Evolutionary conservation across 1,140 invertebrate species (phyloP).

Genomic region (Eumeta japonica): DNA sequence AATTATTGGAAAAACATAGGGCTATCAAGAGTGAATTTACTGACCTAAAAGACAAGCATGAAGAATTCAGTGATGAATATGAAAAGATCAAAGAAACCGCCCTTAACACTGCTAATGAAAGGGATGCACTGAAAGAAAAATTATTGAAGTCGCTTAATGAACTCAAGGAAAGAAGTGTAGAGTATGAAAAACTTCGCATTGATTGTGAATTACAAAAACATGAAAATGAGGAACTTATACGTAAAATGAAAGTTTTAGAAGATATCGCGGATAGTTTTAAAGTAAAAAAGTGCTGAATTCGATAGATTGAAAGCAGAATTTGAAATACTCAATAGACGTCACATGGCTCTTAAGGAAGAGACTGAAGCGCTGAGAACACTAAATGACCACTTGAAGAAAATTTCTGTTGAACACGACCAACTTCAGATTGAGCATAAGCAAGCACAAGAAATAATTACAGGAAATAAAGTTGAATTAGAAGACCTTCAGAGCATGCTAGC

Average conservation of each 20-base stretch:
- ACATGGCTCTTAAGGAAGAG: conserved; percentile 41
- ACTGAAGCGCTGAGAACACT: conserved; percentile 39
- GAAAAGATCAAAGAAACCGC: conserved; percentile 50
- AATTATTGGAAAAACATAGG: conserved; percentile 61
- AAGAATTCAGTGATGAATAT: conserved; percentile 51
- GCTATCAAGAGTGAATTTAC: conserved; percentile 52
- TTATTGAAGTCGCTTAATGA: conserved; percentile 32
- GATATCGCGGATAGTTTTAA: conserved; percentile 39
- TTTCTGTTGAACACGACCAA: conserved; percentile 41
- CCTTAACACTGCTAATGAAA: conserved; percentile 26
- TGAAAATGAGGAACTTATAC: conserved; percentile 38
- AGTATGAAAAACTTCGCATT: conserved; percentile 36
- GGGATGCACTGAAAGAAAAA: conserved; percentile 38
- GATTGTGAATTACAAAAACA: conserved; percentile 40
- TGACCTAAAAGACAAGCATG: conserved; percentile 55
- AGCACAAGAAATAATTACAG: conserved; percentile 37
- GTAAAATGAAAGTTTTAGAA: conserved; percentile 35
- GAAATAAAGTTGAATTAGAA: conserved; percentile 40
- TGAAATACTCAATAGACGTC: conserved; percentile 30
- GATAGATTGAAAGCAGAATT: conserved; percentile 34
- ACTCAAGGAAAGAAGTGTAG: conserved; percentile 30
- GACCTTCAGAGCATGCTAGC: conserved; percentile 46
- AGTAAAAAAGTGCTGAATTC: conserved; percentile 35
- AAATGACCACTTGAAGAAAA: conserved; percentile 39
- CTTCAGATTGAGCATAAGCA: conserved; percentile 44